Conservation (phyloP, 2,113 vertebrate species). For the Calypte anna region DNA sequence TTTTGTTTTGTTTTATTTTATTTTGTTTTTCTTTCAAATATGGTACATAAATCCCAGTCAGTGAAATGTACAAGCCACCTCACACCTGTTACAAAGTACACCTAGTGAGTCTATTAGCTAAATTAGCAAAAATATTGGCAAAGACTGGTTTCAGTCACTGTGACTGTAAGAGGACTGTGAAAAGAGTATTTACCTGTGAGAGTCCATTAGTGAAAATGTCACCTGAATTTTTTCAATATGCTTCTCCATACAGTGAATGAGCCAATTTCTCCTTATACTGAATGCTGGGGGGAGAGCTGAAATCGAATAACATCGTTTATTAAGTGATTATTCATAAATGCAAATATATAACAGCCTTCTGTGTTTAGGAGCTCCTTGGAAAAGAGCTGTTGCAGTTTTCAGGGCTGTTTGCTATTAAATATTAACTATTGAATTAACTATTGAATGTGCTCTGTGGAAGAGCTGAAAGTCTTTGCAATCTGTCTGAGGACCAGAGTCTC, state of each 20-base stretch:
- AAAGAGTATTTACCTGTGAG: neutral
- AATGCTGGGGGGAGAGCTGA: neutral
- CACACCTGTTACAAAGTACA: neutral
- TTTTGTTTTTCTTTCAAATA: neutral
- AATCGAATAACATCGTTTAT: conserved; percentile 22
- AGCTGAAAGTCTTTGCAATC: neutral
- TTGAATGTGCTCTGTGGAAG: neutral
- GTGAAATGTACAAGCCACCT: neutral
- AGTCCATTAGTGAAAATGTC: neutral
- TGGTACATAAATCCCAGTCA: neutral
- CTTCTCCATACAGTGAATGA: neutral
- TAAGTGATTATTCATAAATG: conserved; percentile 35
- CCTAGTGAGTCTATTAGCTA: neutral
- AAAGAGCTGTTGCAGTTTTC: neutral
- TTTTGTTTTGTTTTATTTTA: neutral
- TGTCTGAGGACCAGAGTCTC: neutral
- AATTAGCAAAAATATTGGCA: neutral
- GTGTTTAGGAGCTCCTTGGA: neutral
- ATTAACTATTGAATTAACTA: conserved; percentile 15
- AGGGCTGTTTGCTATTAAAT: conserved; percentile 20
- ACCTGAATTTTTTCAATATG: neutral
- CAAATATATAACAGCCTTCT: conserved; percentile 16
- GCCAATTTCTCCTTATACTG: neutral
- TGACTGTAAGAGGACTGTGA: neutral
- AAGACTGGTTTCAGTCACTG: neutral